Percentiles rank a stretch among this genome's conserved stretches.
These are phyloP conservation scores for Ephialtes manifestator DNA, from an alignment of 2,888 invertebrate genomes.

Conservation along the genomic window DNA sequence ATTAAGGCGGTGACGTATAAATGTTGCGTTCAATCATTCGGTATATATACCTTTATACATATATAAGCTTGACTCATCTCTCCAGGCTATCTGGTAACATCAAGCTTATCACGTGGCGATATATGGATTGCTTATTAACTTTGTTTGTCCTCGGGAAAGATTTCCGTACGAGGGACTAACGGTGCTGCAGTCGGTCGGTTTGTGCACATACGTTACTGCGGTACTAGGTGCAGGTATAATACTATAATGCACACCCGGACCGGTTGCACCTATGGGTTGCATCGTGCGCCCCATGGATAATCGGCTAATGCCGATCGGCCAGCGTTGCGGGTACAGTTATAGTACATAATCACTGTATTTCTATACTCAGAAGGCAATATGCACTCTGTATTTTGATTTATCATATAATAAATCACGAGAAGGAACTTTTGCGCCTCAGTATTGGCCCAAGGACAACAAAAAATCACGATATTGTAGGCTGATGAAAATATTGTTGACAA, in stretches of 20 bases:
- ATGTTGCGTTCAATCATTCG: constrained; percentile 24
- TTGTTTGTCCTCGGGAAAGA: constrained; percentile 78
- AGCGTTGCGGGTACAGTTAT: constrained; percentile 68
- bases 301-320: constrained; percentile 71
- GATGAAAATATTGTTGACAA: neutral
- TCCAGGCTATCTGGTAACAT: constrained; percentile 31
- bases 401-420: constrained; percentile 13
- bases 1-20: constrained; percentile 62
- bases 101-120: constrained; percentile 67
- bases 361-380: constrained; percentile 5
- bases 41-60: constrained; percentile 16
- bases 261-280: constrained; percentile 78
- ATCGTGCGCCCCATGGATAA: constrained; percentile 68
- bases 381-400: constrained; percentile 22
- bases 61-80: constrained; percentile 38
- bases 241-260: constrained; percentile 74
- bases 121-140: constrained; percentile 84
- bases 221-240: constrained; percentile 68
- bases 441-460: neutral
- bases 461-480: neutral
- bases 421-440: neutral
- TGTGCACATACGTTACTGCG: constrained; percentile 56
- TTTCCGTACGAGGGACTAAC: constrained; percentile 77
- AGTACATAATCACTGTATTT: constrained; percentile 51
- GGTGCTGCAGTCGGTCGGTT: constrained; percentile 67